Percentiles rank a stretch among this genome's conserved stretches.
phyloP scores from a whole-genome alignment of 1,140 invertebrate species.

The Ostrea denselamellosa region DNA sequence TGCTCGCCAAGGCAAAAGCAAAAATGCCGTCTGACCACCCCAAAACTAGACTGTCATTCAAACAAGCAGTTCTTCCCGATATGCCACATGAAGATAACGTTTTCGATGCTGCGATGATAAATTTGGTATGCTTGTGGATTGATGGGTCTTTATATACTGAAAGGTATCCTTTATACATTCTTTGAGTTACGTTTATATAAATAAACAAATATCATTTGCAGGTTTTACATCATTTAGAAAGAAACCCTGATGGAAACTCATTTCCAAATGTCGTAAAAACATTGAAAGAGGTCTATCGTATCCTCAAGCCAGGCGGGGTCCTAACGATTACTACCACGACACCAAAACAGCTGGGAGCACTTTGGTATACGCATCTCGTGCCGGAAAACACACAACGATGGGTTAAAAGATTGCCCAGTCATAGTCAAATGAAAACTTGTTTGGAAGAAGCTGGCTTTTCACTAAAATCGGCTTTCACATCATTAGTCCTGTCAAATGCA shows the following conservation, averaged over 20 bases:
- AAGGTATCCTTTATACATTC: neutral
- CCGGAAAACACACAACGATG: slow-evolving; percentile 1
- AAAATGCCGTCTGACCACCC: slow-evolving; percentile 4
- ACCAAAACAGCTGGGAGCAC: neutral
- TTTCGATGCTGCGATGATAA: slow-evolving; percentile 43
- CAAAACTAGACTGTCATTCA: neutral
- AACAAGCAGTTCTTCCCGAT: slow-evolving; percentile 21
- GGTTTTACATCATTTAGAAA: slow-evolving; percentile 16
- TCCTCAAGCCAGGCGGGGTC: neutral
- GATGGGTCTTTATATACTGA: neutral
- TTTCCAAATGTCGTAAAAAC: neutral
- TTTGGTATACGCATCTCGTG: neutral
- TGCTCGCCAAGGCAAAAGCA: slow-evolving; percentile 48
- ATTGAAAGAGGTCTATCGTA: neutral
- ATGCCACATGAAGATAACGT: neutral
- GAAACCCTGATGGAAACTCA: too few species aligned
- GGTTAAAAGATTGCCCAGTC: neutral
- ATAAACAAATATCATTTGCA: slow-evolving; percentile 1
- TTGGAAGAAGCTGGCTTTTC: neutral
- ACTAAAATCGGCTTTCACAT: neutral
- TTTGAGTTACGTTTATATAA: too few species aligned
- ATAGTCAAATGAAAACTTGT: neutral
- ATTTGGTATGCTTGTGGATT: neutral
- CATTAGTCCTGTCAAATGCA: neutral
- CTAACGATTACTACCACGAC: neutral